Evolutionary conservation across 2,113 vertebrate species (phyloP), one percentile per base, ranked within the genome.

Genomic region (Periophthalmodon schlosseri): DNA sequence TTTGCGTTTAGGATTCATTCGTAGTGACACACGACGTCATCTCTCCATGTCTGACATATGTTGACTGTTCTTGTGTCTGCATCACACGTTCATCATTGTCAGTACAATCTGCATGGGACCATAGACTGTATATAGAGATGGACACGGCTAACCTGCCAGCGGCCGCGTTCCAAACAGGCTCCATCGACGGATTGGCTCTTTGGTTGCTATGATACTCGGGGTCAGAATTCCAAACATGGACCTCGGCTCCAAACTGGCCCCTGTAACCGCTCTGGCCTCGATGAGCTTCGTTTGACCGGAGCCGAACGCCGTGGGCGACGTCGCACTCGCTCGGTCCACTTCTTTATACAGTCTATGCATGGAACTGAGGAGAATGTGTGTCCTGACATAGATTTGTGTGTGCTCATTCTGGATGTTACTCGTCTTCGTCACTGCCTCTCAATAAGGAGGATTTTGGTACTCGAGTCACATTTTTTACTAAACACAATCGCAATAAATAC

Each of bases 341-440:
- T 44, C 39, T 10, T 44, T 44, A 44, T 44, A 44, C 39, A 44
- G 39, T 44, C 39, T 44, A 44, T 91, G 93, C 94, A 95, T 95
- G 94, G 75, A 1, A 73, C 75, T 83, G 61, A 33, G 77, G 81
- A 81, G 77, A 87, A 83, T 84, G 86, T 88, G 70, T 88, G 80
- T 87, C 73, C 74, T 61, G 52, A 81, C 89, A 93, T 92, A 89
- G 90, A 93, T 93, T 89, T 93, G 89, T 92, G 77, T 91, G 79
- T 90, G 77, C 77, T 88, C 77, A 79, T 79, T 86, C 87, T 91
- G 86, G 84, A 88, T 89, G 87, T 88, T 54, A 75, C 50, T 54
- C 75, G 15, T 84, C 57, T 52, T 65, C 68, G 75, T 77, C 70
- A 60, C 83, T 10, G 81, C 74, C 72, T 86, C 83, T 76, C 81